Conservation (phyloP, 2,113 vertebrate species). For the Carassius carassius region DNA sequence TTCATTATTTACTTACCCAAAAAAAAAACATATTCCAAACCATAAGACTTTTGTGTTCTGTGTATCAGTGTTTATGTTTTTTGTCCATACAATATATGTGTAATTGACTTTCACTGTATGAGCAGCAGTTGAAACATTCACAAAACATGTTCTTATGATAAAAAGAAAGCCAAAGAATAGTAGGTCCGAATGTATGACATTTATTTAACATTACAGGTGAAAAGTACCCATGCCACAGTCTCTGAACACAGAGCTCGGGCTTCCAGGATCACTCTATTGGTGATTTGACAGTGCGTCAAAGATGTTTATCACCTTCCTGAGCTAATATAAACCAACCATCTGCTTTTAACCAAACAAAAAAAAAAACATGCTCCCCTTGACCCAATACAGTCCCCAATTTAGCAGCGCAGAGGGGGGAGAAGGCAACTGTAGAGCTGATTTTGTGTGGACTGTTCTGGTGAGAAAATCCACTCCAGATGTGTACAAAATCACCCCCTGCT, state of each 20-base stretch:
- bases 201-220: not conserved
- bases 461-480: constrained; percentile 77
- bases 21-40: too few relatives aligned
- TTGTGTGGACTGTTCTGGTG: constrained; percentile 57
- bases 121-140: not conserved
- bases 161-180: not conserved
- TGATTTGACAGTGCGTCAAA: constrained; percentile 48
- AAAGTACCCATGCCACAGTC: not conserved
- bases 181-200: not conserved
- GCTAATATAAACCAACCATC: constrained; percentile 68
- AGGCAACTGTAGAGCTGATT: constrained; percentile 41
- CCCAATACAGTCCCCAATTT: constrained; percentile 44
- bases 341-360: constrained; percentile 71
- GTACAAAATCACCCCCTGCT: constrained; percentile 62
- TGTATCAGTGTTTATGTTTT: not conserved
- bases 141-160: not conserved
- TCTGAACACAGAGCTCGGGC: not conserved
- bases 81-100: not conserved
- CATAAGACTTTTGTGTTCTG: not conserved
- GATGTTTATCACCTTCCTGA: constrained; percentile 63
- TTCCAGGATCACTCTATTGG: constrained; percentile 30
- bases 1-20: not conserved
- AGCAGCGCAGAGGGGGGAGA: constrained; percentile 25
- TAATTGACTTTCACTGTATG: not conserved
- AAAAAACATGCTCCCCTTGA: constrained; percentile 52